Conservation (phyloP, 2,888 invertebrate genomes). For the Cryptosula pallasiana region DNA sequence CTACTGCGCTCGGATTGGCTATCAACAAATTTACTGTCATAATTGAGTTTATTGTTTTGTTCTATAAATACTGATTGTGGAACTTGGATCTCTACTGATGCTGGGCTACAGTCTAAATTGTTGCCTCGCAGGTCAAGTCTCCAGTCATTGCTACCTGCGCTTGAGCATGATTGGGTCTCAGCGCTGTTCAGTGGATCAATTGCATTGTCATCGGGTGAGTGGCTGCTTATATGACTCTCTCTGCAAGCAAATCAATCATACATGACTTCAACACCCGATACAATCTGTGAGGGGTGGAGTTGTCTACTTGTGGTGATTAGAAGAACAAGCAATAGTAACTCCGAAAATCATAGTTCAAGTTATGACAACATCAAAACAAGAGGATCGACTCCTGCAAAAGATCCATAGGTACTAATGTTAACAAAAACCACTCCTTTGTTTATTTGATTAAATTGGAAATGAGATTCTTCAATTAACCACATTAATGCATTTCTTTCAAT, state of each 20-base stretch:
- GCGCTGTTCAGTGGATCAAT: conserved; percentile 16
- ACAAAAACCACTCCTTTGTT: no score
- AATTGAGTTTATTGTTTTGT: conserved; percentile 10
- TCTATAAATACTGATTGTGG: neutral
- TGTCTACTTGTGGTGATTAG: no score
- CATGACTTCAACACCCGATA: no score
- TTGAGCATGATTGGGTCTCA: conserved; percentile 14
- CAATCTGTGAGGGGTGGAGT: no score
- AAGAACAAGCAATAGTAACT: no score
- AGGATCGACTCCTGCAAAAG: no score
- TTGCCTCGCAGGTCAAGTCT: conserved; percentile 16
- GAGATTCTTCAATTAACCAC: no score
- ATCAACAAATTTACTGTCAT: conserved; percentile 16
- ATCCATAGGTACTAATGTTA: no score
- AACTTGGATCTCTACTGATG: neutral
- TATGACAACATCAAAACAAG: no score
- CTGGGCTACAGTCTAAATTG: conserved; percentile 20
- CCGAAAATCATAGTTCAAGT: no score
- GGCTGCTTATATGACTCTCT: conserved; percentile 13
- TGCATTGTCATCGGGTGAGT: conserved; percentile 15
- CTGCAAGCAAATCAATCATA: neutral
- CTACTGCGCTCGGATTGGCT: conserved; percentile 16
- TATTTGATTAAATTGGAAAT: no score
- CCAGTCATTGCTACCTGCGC: conserved; percentile 23
- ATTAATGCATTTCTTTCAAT: no score